Evolutionary conservation across 1,140 invertebrate genomes (phyloP), one percentile per base, ranked within the genome.

Genomic region (Coboldia fuscipes): DNA sequence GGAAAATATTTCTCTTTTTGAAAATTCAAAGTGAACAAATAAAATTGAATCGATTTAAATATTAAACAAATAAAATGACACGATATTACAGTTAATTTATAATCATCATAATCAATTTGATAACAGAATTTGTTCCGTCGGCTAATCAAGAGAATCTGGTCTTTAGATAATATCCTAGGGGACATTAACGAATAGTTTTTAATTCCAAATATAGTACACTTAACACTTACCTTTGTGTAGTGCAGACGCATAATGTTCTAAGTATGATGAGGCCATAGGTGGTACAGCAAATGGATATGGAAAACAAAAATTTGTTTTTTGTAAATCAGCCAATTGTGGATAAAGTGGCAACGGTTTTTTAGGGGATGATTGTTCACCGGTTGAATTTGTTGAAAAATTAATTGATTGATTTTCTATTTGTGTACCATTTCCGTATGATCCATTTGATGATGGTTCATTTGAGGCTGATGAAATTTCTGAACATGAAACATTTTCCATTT

Each of bases 171-270:
- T 24, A 24, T 8, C 23, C 7, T 8, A 8, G 23, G n/a, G 23
- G 23, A 7, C 23, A n/a, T 8, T 24, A n/a, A 24, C n/a, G 23
- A 24, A 24, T 24, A 7, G 23, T 7, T 23, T 23, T 12, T 7
- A 23, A 23, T 12, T 23, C 6, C 6, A 23, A 7, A 7, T 23
- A 23, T 7, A 23, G 12, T 23, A 23, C 12, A 23, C 22, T 12
- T 23, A 23, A 23, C 6, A 23, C 6, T 23, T 23, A 29, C 27
- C 27, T 29, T 29, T 29, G n/a, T 29, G 27, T 5, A 29, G 5
- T 29, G 27, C 27, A 29, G 8, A 10, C 27, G 27, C 27, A 29
- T 29, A 29, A 29, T 29, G 27, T 13, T 29, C 27, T 5, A 29
- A 29, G 14, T 29, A 29, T 9, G 27, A 6, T 4, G n/a, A 8